A percentile compares a stretch with the other conserved stretches of the same genome.
phyloP scores from a whole-genome alignment of 2,797 vertebrate species.

The Eulemur mongoz region DNA sequence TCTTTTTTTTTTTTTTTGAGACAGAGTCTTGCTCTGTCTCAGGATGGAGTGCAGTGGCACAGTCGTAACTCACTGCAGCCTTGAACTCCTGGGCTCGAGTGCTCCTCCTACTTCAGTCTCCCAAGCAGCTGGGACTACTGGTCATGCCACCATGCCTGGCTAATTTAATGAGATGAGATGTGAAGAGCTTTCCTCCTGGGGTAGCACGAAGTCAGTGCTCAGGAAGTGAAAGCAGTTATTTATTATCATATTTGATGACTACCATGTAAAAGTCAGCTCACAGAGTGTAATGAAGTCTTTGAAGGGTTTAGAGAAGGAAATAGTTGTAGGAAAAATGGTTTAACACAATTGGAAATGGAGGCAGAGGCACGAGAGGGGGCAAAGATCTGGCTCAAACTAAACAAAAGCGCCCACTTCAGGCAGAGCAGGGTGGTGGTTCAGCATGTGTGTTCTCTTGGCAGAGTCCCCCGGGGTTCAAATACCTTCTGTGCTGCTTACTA shows the following conservation, averaged over 20 bases:
- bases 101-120: too few species aligned
- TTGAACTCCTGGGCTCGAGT: too few species aligned
- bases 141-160: too few species aligned
- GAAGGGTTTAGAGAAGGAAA: neutral
- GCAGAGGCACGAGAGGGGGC: neutral
- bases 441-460: neutral
- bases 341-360: neutral
- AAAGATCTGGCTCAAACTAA: neutral
- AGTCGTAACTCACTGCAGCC: too few species aligned
- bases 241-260: neutral
- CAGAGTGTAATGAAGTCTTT: neutral
- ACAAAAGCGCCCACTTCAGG: neutral
- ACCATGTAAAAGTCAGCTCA: neutral
- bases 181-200: neutral
- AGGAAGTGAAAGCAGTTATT: neutral
- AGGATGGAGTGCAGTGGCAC: too few species aligned
- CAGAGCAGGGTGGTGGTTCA: neutral
- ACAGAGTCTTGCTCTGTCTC: too few species aligned
- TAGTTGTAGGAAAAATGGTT: neutral
- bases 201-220: neutral
- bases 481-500: neutral
- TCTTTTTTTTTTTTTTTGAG: neutral
- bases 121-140: too few species aligned
- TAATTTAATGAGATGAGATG: neutral
- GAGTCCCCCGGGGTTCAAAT: neutral